Evolutionary conservation across 2,888 invertebrate genomes (phyloP).

Genomic region (Dinocampus coccinellae): DNA sequence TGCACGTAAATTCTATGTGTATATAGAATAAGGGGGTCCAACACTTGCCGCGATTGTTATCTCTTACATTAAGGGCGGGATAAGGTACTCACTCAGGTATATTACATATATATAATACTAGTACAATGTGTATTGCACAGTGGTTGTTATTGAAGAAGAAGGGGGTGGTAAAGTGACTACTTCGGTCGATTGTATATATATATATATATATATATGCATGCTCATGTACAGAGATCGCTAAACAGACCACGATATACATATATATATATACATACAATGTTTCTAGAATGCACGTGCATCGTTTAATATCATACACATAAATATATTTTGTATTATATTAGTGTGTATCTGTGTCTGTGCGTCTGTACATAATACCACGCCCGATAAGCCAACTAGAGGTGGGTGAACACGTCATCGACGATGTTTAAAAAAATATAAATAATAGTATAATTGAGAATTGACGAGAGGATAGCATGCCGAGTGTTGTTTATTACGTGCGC

Average conservation of each 20-base stretch:
- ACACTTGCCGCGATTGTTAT: conserved; percentile 23
- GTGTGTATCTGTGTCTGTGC: neutral
- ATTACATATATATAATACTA: neutral
- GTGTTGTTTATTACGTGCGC: conserved; percentile 45
- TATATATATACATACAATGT: no score
- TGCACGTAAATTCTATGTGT: neutral
- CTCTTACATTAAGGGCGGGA: neutral
- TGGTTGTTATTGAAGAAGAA: neutral
- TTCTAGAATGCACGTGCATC: neutral
- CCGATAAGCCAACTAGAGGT: conserved; percentile 11
- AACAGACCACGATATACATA: neutral
- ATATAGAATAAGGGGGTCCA: neutral
- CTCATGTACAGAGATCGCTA: neutral
- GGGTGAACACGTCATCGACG: conserved; percentile 43
- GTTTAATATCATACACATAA: neutral
- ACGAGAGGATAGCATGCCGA: conserved; percentile 59
- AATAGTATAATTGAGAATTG: conserved; percentile 60
- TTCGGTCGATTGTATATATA: neutral
- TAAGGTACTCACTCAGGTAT: neutral
- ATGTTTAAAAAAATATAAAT: conserved; percentile 54
- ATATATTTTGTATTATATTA: neutral
- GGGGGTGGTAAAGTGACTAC: neutral
- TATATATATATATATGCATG: neutral
- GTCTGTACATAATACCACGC: neutral
- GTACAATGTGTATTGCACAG: neutral